Percentiles rank a stretch among this genome's conserved stretches.
These are phyloP conservation scores for Morone saxatilis DNA, from an alignment of 2,113 vertebrate species.

Conservation along the genomic window DNA sequence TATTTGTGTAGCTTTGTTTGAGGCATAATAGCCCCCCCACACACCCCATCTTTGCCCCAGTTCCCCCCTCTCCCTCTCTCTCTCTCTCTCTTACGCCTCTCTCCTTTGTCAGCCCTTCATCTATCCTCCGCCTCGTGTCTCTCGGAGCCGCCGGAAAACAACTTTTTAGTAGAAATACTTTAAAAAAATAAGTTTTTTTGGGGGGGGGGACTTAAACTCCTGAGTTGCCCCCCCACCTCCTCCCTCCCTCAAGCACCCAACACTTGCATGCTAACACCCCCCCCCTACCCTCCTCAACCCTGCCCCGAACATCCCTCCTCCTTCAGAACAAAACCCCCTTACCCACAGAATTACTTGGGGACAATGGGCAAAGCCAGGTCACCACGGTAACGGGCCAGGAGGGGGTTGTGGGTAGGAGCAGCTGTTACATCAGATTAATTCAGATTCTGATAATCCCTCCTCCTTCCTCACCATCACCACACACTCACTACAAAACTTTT, in stretches of 20 bases:
- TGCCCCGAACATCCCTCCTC: constrained; percentile 75
- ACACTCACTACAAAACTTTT: constrained; percentile 79
- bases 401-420: constrained; percentile 86
- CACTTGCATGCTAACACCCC: constrained; percentile 78
- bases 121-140: constrained; percentile 49
- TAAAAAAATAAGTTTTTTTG: no score
- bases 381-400: constrained; percentile 86
- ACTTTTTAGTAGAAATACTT: no score
- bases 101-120: constrained; percentile 67
- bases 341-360: constrained; percentile 87
- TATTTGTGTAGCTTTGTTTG: constrained; percentile 77
- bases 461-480: constrained; percentile 79
- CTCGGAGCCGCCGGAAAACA: not conserved
- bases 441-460: constrained; percentile 88
- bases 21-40: constrained; percentile 63
- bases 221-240: constrained; percentile 74
- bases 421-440: constrained; percentile 91
- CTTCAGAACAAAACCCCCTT: constrained; percentile 86
- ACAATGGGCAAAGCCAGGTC: constrained; percentile 86
- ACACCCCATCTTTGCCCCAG: constrained; percentile 77
- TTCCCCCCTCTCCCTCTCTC: constrained; percentile 42
- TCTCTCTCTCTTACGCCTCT: constrained; percentile 47
- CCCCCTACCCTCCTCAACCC: constrained; percentile 48
- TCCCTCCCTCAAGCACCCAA: constrained; percentile 53
- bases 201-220: constrained; percentile 50